phyloP scores from a whole-genome alignment of 2,113 vertebrate species.

The Cricetomys ansorgei region DNA sequence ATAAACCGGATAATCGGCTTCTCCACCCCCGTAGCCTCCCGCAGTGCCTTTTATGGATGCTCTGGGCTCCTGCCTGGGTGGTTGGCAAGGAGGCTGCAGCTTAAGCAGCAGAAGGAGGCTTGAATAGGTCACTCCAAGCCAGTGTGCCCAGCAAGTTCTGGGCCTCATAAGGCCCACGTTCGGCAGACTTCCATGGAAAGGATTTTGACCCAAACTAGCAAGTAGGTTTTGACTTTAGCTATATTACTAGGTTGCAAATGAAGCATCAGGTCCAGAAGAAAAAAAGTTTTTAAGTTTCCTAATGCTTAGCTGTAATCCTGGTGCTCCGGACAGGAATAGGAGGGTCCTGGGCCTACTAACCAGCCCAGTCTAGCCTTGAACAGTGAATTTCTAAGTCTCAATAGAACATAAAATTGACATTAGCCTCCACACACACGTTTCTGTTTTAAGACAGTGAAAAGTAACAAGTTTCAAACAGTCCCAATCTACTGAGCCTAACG shows the following conservation, averaged over 20 bases:
- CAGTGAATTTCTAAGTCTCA: background rate
- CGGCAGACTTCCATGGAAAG: background rate
- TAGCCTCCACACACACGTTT: background rate
- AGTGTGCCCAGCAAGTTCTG: background rate
- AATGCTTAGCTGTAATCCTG: background rate
- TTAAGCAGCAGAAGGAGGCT: conserved; percentile 16
- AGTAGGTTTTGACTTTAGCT: background rate
- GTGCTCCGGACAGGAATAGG: background rate
- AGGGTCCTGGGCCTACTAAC: background rate
- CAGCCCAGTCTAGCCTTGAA: background rate
- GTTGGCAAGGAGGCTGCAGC: background rate
- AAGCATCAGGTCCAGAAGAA: background rate
- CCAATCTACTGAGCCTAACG: background rate
- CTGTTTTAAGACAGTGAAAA: conserved; percentile 32
- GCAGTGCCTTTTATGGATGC: background rate
- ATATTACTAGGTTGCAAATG: background rate
- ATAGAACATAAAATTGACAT: too few species aligned
- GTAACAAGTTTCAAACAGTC: background rate
- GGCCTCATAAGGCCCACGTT: background rate
- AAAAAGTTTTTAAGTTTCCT: background rate
- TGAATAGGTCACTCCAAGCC: conserved; percentile 16
- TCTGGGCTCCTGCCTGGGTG: conserved; percentile 22
- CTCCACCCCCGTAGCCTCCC: background rate
- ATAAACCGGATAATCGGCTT: conserved; percentile 52
- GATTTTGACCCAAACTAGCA: background rate